These are phyloP conservation scores for Druon quercuslanigerum DNA, from an alignment of 1,140 invertebrate genomes.

Conservation along the genomic window DNA sequence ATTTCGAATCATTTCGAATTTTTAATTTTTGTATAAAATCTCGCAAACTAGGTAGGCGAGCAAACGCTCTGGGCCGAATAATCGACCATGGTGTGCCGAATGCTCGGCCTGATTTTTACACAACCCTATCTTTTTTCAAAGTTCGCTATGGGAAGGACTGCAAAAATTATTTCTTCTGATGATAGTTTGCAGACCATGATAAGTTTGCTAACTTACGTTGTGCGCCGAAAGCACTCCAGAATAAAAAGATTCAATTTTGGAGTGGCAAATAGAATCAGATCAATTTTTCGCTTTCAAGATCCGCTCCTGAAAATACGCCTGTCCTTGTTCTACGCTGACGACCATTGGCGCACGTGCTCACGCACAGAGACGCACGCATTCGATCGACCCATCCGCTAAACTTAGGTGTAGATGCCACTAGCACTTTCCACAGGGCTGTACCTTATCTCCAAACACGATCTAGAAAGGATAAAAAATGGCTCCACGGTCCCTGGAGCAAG, in stretches of 20 bases:
- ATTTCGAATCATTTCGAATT: background rate
- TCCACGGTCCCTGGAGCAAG: background rate
- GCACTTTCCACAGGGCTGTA: constrained; percentile 40
- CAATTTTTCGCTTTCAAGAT: constrained; percentile 32
- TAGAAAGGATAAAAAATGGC: background rate
- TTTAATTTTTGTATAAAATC: background rate
- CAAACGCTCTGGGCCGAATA: too few relatives aligned
- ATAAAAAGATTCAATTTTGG: too few relatives aligned
- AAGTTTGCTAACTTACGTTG: too few relatives aligned
- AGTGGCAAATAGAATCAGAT: too few relatives aligned
- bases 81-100: too few relatives aligned
- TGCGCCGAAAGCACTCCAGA: too few relatives aligned
- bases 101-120: too few relatives aligned
- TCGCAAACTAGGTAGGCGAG: too few relatives aligned
- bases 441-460: constrained; percentile 23
- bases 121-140: too few relatives aligned
- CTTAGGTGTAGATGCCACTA: constrained; percentile 45
- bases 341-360: constrained; percentile 59
- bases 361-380: constrained; percentile 61
- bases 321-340: constrained; percentile 48
- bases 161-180: background rate
- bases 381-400: constrained; percentile 66
- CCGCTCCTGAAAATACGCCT: constrained; percentile 31
- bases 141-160: too few relatives aligned
- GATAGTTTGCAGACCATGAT: background rate